Evolutionary conservation across 2,888 invertebrate species (phyloP), one percentile per base, ranked within the genome.

Genomic region (Drosophila tanythrix): DNA sequence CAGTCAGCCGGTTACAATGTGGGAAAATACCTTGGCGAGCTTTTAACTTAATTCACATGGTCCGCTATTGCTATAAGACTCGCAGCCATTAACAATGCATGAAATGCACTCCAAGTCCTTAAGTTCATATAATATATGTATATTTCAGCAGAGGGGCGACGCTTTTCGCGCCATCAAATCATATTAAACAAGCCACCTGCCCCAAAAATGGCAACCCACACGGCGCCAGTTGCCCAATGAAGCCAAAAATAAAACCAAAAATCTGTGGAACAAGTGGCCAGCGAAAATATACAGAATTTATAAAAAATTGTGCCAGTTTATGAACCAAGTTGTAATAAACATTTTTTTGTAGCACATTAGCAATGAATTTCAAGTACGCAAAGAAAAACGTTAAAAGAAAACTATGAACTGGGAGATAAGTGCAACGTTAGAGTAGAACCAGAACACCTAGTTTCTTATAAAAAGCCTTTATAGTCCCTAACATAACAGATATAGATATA

Each of bases 121-220:
- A 79, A 83, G 71, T 74, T 77, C 62, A 74, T 61, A 61, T 71
- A 74, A 81, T 62, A 60, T 73, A 76, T 72, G 65, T 29, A 60
- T 51, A 63, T 51, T 51, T 52, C 15, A 13, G 13, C 40, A 18
- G 31, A n/a, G 18, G 21, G 18, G 46, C 43, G 43, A 27, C 21
- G 31, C 36, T 40, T 50, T 59, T 48, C 43, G 33, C 52, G 40
- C 59, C 69, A 71, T 60, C 8, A 74, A 83, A 68, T 75, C 52
- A 66, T 77, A 72, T 73, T 61, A 60, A 74, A 70, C 33, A 66
- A 43, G 38, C 29, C n/a, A 33, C 36, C 55, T 46, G 52, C 25
- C 61, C 76, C 87, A 84, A 84, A 84, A 88, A 80, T 70, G 88
- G 83, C 38, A 73, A 43, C 85, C 83, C 88, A 84, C 85, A 82